A percentile compares a stretch with the other conserved stretches of the same genome.
These are phyloP conservation scores for Drosophila lutescens DNA, from an alignment of 2,888 invertebrate genomes.

Conservation along the genomic window DNA sequence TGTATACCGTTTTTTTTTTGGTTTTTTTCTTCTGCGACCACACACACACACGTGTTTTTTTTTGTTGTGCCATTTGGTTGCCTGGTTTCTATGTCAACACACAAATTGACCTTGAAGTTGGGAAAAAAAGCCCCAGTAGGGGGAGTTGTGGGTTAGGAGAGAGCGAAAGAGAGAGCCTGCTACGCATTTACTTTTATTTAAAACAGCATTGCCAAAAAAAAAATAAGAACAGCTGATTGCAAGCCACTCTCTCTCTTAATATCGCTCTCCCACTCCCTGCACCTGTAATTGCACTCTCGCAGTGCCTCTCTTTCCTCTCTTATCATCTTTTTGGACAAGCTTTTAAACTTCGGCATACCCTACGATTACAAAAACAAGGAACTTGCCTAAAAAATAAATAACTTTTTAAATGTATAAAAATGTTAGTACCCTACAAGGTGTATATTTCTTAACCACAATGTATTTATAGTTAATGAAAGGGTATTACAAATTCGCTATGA, in stretches of 20 bases:
- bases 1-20: constrained; percentile 31
- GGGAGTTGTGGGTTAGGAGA: not conserved
- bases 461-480: not conserved
- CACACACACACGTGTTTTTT: constrained; percentile 37
- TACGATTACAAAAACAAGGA: not conserved
- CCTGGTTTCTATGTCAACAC: constrained; percentile 76
- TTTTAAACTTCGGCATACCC: not conserved
- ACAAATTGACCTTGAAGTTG: constrained; percentile 65
- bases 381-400: too few relatives aligned
- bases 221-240: constrained; percentile 27
- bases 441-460: not conserved
- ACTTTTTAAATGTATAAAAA: too few relatives aligned
- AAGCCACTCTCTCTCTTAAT: constrained; percentile 4
- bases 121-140: constrained; percentile 2
- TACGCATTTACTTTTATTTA: constrained; percentile 24
- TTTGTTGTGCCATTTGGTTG: constrained; percentile 52
- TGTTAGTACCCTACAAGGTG: too few relatives aligned
- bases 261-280: not conserved
- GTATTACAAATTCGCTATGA: not conserved
- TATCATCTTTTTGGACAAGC: not conserved
- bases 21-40: constrained; percentile 14
- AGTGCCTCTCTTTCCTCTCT: not conserved
- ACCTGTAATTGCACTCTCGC: constrained; percentile 11
- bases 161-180: not conserved
- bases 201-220: not conserved